A percentile compares a stretch with the other conserved stretches of the same genome.
phyloP scores from a whole-genome alignment of 1,140 invertebrate species.

The Caligus rogercresseyi region DNA sequence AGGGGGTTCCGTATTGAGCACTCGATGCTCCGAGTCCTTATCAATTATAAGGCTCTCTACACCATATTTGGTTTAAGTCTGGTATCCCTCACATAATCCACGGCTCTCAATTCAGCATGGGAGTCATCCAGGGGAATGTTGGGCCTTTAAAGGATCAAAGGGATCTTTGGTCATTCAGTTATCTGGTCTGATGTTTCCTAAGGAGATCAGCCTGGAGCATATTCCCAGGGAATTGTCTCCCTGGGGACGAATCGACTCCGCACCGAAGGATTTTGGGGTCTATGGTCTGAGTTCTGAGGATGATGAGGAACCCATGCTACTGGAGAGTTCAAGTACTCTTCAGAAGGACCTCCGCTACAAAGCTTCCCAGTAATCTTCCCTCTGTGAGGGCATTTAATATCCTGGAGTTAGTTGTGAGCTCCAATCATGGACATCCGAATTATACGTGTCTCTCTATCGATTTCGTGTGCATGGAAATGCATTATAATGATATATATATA shows the following conservation, averaged over 20 bases:
- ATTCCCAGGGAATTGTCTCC: constrained; percentile 53
- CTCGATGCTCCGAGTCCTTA: constrained; percentile 79
- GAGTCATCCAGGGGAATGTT: constrained; percentile 81
- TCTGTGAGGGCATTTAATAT: constrained; percentile 27
- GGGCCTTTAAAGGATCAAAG: constrained; percentile 82
- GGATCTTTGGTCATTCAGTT: constrained; percentile 45
- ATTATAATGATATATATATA: neutral
- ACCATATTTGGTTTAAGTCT: constrained; percentile 27
- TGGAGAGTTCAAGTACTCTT: constrained; percentile 61
- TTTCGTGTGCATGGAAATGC: constrained; percentile 90
- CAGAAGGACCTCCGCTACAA: constrained; percentile 67
- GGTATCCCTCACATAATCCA: constrained; percentile 33
- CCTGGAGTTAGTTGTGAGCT: constrained; percentile 70
- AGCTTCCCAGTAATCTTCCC: constrained; percentile 45
- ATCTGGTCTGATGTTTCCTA: constrained; percentile 52
- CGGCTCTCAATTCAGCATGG: constrained; percentile 47
- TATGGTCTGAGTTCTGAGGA: constrained; percentile 61
- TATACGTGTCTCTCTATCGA: constrained; percentile 93
- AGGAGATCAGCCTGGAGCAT: constrained; percentile 78
- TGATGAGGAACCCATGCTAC: constrained; percentile 52
- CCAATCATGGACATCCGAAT: constrained; percentile 81
- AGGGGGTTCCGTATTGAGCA: constrained; percentile 74
- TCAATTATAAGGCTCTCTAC: constrained; percentile 20
- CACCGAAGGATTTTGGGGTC: constrained; percentile 75
- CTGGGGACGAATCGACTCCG: constrained; percentile 69